Evolutionary conservation across 2,888 invertebrate genomes (phyloP).

Genomic region (Sesia apiformis): DNA sequence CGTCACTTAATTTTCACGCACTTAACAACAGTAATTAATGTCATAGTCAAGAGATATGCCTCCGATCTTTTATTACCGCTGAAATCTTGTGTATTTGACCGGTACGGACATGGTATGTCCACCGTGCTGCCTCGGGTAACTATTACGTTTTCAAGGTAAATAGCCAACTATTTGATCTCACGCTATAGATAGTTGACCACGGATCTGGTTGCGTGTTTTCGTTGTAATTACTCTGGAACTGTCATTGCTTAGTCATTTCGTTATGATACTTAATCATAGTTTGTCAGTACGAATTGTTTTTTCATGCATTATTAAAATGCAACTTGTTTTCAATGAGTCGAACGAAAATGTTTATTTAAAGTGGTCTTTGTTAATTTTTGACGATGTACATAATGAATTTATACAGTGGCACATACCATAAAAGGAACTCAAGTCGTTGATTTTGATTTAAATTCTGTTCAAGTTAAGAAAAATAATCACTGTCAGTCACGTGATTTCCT

Average conservation of each 20-base stretch:
- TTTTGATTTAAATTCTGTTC: too few relatives aligned
- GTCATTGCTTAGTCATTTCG: background rate
- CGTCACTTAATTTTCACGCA: background rate
- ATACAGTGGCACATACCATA: too few relatives aligned
- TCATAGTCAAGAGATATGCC: constrained; percentile 12
- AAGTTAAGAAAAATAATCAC: too few relatives aligned
- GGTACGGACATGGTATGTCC: constrained; percentile 21
- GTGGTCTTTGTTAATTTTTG: too few relatives aligned
- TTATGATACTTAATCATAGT: background rate
- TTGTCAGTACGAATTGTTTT: background rate
- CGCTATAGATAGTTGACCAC: constrained; percentile 37
- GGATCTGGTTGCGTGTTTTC: constrained; percentile 28
- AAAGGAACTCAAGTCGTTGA: too few relatives aligned
- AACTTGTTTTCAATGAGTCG: too few relatives aligned
- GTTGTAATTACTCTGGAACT: constrained; percentile 12
- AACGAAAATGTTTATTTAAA: too few relatives aligned
- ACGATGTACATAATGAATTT: too few relatives aligned
- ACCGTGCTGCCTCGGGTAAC: constrained; percentile 18
- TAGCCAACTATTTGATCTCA: constrained; percentile 40
- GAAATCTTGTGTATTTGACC: constrained; percentile 1
- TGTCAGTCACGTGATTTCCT: too few relatives aligned
- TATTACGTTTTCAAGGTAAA: constrained; percentile 41
- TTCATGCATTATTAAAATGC: background rate
- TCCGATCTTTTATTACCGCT: constrained; percentile 9
- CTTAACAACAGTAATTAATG: constrained; percentile 28